phyloP scores from a whole-genome alignment of 1,140 invertebrate genomes.

The Dendroctonus ponderosae region DNA sequence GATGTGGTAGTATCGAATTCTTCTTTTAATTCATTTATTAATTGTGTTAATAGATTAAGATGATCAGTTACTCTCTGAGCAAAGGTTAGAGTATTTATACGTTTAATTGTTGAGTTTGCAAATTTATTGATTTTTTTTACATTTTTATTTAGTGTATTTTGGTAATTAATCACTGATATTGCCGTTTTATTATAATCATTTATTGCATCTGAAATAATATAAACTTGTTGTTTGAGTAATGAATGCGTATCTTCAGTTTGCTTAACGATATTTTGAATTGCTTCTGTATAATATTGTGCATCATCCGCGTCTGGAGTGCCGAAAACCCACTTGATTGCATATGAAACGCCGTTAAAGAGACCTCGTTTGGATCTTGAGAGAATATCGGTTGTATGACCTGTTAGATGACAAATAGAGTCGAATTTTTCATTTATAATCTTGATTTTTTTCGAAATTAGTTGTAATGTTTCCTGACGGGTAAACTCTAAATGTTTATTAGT shows the following conservation, averaged over 20 bases:
- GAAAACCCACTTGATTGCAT: constrained; percentile 23
- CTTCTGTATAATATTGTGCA: background rate
- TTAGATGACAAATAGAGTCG: constrained; percentile 32
- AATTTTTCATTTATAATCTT: constrained; percentile 22
- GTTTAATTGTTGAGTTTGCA: too few relatives aligned
- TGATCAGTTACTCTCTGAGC: too few relatives aligned
- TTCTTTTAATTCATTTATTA: constrained; percentile 23
- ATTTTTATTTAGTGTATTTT: too few relatives aligned
- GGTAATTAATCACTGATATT: too few relatives aligned
- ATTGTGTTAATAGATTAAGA: constrained; percentile 20
- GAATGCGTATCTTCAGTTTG: too few relatives aligned
- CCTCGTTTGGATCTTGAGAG: constrained; percentile 31
- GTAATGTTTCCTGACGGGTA: too few relatives aligned
- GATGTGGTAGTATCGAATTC: constrained; percentile 23
- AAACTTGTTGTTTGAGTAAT: background rate
- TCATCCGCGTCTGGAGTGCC: background rate
- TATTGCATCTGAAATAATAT: background rate
- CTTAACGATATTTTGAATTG: background rate
- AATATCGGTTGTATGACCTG: constrained; percentile 16
- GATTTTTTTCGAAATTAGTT: too few relatives aligned
- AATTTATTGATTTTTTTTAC: too few relatives aligned
- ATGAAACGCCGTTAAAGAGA: constrained; percentile 42
- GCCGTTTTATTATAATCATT: too few relatives aligned
- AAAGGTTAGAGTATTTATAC: too few relatives aligned
- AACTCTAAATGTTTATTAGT: too few relatives aligned